A percentile compares a stretch with the other conserved stretches of the same genome.
Evolutionary conservation across 2,113 vertebrate species (phyloP).

Genomic region (Numenius arquata): DNA sequence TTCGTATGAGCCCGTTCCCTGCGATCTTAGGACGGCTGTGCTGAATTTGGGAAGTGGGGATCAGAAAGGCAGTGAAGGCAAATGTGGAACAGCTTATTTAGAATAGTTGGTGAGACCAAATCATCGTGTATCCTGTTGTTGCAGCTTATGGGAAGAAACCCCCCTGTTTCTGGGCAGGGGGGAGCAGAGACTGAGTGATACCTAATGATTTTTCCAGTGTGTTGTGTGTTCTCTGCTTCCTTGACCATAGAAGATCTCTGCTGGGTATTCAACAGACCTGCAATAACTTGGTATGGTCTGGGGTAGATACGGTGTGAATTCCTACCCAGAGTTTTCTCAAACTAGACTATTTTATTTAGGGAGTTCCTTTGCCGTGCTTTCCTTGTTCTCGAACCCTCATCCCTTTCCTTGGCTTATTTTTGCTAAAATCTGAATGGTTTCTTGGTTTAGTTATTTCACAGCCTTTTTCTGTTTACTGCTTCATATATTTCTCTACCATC

Average conservation of each 20-base stretch:
- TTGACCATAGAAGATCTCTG: accelerated
- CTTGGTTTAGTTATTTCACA: neutral
- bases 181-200: neutral
- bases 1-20: accelerated
- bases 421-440: neutral
- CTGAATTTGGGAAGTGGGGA: neutral
- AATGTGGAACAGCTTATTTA: neutral
- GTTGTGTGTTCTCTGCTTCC: neutral
- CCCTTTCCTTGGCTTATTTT: neutral
- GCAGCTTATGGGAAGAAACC: neutral
- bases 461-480: neutral
- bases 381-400: accelerated
- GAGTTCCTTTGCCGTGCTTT: neutral
- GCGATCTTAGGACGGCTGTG: neutral
- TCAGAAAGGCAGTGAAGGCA: neutral
- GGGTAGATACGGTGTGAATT: accelerated
- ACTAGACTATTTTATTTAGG: neutral
- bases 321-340: neutral
- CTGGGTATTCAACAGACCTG: neutral
- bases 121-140: neutral
- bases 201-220: neutral
- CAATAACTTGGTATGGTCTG: accelerated
- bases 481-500: accelerated
- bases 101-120: neutral
- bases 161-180: neutral